Conservation (phyloP, 1,140 invertebrate species). For the Magallana ariakensis region DNA sequence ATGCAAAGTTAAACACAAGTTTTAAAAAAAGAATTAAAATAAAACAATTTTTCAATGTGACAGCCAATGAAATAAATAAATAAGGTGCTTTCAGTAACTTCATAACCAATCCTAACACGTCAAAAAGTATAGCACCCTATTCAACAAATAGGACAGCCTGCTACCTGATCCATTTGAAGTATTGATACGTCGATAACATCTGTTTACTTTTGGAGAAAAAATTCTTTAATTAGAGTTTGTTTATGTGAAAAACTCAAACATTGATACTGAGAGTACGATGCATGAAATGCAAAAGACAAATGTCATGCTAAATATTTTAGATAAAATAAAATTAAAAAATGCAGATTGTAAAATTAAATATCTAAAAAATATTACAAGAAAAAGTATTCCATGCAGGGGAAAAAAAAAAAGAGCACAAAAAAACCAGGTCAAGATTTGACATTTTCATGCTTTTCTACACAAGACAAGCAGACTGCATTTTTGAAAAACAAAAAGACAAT, state of each 20-base stretch:
- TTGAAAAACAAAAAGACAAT: too few species aligned
- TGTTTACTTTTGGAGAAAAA: not conserved
- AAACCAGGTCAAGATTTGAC: not conserved
- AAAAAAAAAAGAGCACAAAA: not conserved
- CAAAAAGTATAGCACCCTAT: too few species aligned
- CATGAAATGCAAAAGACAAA: not conserved
- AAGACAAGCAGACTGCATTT: too few species aligned
- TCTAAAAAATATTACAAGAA: not conserved
- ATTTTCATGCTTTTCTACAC: not conserved
- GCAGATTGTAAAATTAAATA: not conserved
- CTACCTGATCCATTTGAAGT: not conserved
- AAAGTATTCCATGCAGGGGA: not conserved
- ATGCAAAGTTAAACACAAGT: not conserved
- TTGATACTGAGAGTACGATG: not conserved
- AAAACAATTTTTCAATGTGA: too few species aligned
- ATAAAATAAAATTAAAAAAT: not conserved
- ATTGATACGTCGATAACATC: conserved; percentile 7
- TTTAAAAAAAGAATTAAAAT: too few species aligned
- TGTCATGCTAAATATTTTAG: not conserved
- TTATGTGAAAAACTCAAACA: not conserved
- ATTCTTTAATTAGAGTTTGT: not conserved
- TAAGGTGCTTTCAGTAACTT: too few species aligned
- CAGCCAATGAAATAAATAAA: too few species aligned
- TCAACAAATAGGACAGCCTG: too few species aligned
- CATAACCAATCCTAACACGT: too few species aligned